These are phyloP conservation scores for Chlorops oryzae DNA, from an alignment of 1,140 invertebrate species.

Conservation along the genomic window DNA sequence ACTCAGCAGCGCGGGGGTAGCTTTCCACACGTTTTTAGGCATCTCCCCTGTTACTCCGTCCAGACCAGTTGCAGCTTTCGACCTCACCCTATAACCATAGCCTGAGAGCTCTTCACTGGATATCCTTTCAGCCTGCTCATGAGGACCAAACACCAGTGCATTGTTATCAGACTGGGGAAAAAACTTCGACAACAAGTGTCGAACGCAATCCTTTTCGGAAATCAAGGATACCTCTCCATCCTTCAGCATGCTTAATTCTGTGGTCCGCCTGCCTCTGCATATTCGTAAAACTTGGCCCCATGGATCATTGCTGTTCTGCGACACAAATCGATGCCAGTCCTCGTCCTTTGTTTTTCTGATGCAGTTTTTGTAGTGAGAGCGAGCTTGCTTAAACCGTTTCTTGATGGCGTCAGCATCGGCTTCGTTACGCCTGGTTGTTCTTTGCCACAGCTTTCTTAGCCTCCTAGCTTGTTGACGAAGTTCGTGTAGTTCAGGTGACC, in stretches of 20 bases:
- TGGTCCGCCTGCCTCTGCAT: not conserved
- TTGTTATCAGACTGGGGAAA: slow-evolving; percentile 2
- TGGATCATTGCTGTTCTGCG: slow-evolving; percentile 2
- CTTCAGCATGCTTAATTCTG: not conserved
- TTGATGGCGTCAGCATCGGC: too few relatives aligned
- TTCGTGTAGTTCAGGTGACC: too few relatives aligned
- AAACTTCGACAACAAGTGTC: not conserved
- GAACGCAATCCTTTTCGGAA: not conserved
- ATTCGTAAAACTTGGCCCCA: slow-evolving; percentile 6
- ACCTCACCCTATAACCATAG: not conserved
- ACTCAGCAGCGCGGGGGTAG: not conserved
- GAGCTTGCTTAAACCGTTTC: too few relatives aligned
- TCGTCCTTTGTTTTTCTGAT: too few relatives aligned
- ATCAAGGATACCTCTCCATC: not conserved
- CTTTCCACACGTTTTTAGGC: slow-evolving; percentile 7
- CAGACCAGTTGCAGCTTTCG: not conserved
- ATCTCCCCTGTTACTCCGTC: slow-evolving; percentile 7
- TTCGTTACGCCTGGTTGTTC: too few relatives aligned
- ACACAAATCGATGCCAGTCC: too few relatives aligned
- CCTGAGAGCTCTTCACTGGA: not conserved
- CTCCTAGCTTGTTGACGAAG: too few relatives aligned
- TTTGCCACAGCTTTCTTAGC: too few relatives aligned
- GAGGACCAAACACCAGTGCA: not conserved
- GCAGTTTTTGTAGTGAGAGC: too few relatives aligned
- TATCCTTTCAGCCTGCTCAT: not conserved